Evolutionary conservation across 2,888 invertebrate genomes (phyloP), one percentile per base, ranked within the genome.

Genomic region (Margaritifera margaritifera): DNA sequence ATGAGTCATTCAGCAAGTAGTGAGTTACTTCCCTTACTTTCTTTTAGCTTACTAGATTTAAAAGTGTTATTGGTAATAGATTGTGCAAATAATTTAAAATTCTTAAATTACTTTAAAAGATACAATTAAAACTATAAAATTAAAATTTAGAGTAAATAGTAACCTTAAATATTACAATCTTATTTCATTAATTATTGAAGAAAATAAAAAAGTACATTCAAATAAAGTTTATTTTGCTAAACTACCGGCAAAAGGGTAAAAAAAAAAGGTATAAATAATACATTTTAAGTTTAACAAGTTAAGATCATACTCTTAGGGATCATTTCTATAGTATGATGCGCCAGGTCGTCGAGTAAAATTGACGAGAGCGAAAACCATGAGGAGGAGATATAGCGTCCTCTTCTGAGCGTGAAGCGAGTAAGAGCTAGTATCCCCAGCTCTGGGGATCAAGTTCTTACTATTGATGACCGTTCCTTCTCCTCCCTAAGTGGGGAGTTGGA

Each of bases 301-400:
- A 82, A 80, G 81, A 81, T 81, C 81, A 80, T 83, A 81, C 83
- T 82, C 77, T 80, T 80, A 82, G 81, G 81, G 80, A 82, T 84
- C 81, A 83, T 80, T 82, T 83, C 83, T 82, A 83, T 80, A 83
- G 82, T 79, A 79, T 80, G 83, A 62, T 78, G 80, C 81, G 81
- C 81, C 78, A 79, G 83, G 80, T 82, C 80, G 80, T 81, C 82
- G 79, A 80, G 78, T 79, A 82, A 81, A 68, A 69, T 78, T 82
- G 83, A 80, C 78, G 71, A 76, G 74, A 75, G 74, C 77, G 68
- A 61, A 80, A 78, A 72, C 82, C 80, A 80, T 76, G 82, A 83
- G 71, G 83, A 83, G 52, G 83, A 83, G 79, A 68, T 27, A 74
- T 24, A 80, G 80, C 73, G 73, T 66, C 71, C 77, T 62, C 80